Evolutionary conservation across 2,797 vertebrate species (phyloP).

Genomic region (Spea hammondii): DNA sequence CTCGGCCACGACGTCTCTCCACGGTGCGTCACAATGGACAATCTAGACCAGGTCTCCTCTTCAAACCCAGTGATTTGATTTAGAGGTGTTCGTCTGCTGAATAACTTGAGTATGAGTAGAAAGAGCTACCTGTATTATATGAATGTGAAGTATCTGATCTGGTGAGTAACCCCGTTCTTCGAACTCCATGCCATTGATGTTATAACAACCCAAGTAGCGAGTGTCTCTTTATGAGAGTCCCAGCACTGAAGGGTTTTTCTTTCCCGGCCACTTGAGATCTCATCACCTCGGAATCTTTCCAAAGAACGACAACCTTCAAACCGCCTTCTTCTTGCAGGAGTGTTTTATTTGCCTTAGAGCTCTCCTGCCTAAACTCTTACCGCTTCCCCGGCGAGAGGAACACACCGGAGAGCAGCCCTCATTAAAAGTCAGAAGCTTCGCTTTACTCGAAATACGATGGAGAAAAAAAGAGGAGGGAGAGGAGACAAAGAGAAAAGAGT

Average conservation of each 20-base stretch:
- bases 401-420: constrained; percentile 9
- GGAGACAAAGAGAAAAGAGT: background rate
- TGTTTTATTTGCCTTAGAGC: constrained; percentile 13
- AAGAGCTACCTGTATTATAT: too few species aligned
- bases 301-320: constrained; percentile 7
- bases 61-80: too few species aligned
- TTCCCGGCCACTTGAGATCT: background rate
- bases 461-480: background rate
- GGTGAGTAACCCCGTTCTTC: background rate
- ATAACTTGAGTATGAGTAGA: too few species aligned
- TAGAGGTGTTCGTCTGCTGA: too few species aligned
- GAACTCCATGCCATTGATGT: background rate
- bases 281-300: background rate
- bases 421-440: constrained; percentile 15
- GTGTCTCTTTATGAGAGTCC: background rate
- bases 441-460: background rate
- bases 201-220: background rate
- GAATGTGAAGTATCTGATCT: too few species aligned
- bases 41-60: too few species aligned
- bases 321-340: background rate
- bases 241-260: background rate
- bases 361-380: constrained; percentile 42
- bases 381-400: background rate
- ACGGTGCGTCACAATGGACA: too few species aligned
- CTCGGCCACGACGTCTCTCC: too few species aligned